Conservation (phyloP, 1,140 invertebrate genomes). For the Dinoponera quadriceps region DNA sequence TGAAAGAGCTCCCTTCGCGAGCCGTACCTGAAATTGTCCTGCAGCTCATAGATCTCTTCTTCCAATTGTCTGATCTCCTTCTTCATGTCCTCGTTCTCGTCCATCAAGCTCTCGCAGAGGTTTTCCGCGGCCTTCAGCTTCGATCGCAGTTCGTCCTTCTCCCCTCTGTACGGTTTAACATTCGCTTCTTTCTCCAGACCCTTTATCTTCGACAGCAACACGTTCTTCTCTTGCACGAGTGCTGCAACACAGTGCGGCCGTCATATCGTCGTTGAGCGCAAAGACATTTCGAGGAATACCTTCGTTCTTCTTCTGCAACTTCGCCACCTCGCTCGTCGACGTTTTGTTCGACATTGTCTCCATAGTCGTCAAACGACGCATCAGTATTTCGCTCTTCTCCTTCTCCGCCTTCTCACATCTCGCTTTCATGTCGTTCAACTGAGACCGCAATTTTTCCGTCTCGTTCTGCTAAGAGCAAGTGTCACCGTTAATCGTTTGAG, state of each 20-base stretch:
- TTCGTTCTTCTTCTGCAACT: constrained; percentile 94
- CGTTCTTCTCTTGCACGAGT: constrained; percentile 82
- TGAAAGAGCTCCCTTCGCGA: background rate
- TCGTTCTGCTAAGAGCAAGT: constrained; percentile 89
- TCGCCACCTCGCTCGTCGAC: constrained; percentile 90
- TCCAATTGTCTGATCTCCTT: constrained; percentile 96
- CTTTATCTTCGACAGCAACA: constrained; percentile 84
- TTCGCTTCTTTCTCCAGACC: constrained; percentile 85
- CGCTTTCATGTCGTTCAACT: constrained; percentile 88
- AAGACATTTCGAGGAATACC: constrained; percentile 78
- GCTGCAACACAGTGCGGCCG: constrained; percentile 62
- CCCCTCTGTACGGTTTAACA: constrained; percentile 83
- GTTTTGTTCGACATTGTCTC: constrained; percentile 91
- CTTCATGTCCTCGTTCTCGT: constrained; percentile 98
- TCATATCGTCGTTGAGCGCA: background rate
- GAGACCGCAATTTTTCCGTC: constrained; percentile 88
- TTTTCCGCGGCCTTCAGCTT: constrained; percentile 95
- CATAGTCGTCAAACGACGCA: constrained; percentile 91
- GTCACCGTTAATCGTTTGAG: constrained; percentile 80
- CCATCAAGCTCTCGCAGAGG: constrained; percentile 96
- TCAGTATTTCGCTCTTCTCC: constrained; percentile 94
- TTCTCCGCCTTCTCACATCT: constrained; percentile 93
- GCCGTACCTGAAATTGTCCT: constrained; percentile 95
- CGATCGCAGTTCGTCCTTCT: constrained; percentile 89
- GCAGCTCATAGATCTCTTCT: constrained; percentile 99